These are phyloP conservation scores for Triplophysa dalaica DNA, from an alignment of 2,113 vertebrate genomes.

Conservation along the genomic window DNA sequence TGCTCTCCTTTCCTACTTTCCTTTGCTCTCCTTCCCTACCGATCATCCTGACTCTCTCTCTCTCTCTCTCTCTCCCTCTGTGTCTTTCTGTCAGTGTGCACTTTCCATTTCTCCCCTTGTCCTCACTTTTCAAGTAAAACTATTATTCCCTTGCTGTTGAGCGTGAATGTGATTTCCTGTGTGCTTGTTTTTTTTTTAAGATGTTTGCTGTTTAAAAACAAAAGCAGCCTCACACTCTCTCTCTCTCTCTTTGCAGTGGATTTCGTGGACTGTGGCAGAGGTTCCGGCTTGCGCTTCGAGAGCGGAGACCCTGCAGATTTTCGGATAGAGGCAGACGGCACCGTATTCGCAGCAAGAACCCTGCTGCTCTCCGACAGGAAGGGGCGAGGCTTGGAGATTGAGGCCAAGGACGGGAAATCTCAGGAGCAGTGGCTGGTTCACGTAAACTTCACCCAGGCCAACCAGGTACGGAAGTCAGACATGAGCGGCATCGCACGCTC, in stretches of 20 bases:
- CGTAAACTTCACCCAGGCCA: constrained; percentile 74
- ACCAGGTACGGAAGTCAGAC: constrained; percentile 48
- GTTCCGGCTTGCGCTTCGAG: constrained; percentile 78
- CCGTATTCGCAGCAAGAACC: constrained; percentile 76
- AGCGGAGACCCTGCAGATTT: constrained; percentile 80
- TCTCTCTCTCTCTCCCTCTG: neutral
- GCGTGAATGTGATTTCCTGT: constrained; percentile 46
- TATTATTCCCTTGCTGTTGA: constrained; percentile 45
- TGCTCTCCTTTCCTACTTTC: constrained; percentile 38
- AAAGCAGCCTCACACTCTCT: constrained; percentile 13
- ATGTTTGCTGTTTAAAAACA: constrained; percentile 41
- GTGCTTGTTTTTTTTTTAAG: constrained; percentile 30
- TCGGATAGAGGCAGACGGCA: constrained; percentile 81
- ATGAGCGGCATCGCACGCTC: neutral
- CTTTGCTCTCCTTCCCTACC: constrained; percentile 33
- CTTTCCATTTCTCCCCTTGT: constrained; percentile 38
- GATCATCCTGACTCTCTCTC: neutral
- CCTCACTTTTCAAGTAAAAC: constrained; percentile 41
- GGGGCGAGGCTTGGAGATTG: constrained; percentile 68
- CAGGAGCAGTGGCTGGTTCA: constrained; percentile 83
- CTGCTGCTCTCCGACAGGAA: constrained; percentile 73
- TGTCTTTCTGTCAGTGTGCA: constrained; percentile 20
- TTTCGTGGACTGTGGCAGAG: constrained; percentile 82
- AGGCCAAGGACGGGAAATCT: constrained; percentile 80
- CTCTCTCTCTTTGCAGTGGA: constrained; percentile 73